A percentile compares a stretch with the other conserved stretches of the same genome.
Evolutionary conservation across 1,140 invertebrate genomes (phyloP).

Genomic region (Caenorhabditis inopinata): DNA sequence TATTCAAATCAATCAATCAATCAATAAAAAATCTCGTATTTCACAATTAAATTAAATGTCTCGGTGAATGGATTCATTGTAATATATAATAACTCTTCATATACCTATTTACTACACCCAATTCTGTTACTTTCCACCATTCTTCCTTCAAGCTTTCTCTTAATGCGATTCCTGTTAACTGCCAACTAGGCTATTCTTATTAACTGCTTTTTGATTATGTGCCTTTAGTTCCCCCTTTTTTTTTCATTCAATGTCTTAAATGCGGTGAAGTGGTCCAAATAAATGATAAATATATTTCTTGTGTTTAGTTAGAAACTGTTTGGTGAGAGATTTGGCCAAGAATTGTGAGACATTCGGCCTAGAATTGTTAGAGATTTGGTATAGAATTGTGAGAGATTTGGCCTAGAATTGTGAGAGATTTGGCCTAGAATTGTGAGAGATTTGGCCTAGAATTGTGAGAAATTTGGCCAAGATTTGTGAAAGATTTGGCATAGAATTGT

Average conservation of each 20-base stretch:
- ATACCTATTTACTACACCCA: not conserved
- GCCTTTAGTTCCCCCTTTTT: not conserved
- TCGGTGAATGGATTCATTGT: slow-evolving; percentile 20
- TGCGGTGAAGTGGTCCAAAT: slow-evolving; percentile 29
- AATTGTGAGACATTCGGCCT: too few species aligned
- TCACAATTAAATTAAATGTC: slow-evolving; percentile 9
- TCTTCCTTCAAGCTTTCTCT: slow-evolving; percentile 27
- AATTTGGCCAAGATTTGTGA: too few species aligned
- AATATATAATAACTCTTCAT: slow-evolving; percentile 51
- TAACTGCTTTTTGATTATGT: not conserved
- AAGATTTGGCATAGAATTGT: too few species aligned
- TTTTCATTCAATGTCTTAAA: not conserved
- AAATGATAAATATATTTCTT: not conserved
- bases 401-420: too few species aligned
- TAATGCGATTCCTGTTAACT: not conserved
- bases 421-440: too few species aligned
- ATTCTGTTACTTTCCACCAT: not conserved
- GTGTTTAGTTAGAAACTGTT: too few species aligned
- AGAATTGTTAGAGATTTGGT: too few species aligned
- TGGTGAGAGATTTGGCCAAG: too few species aligned
- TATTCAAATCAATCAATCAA: not conserved
- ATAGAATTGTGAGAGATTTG: too few species aligned
- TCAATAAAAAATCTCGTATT: not conserved
- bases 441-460: too few species aligned
- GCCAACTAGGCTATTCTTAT: not conserved